Evolutionary conservation across 2,888 invertebrate genomes (phyloP).

Genomic region (Malthinus flaveolus): DNA sequence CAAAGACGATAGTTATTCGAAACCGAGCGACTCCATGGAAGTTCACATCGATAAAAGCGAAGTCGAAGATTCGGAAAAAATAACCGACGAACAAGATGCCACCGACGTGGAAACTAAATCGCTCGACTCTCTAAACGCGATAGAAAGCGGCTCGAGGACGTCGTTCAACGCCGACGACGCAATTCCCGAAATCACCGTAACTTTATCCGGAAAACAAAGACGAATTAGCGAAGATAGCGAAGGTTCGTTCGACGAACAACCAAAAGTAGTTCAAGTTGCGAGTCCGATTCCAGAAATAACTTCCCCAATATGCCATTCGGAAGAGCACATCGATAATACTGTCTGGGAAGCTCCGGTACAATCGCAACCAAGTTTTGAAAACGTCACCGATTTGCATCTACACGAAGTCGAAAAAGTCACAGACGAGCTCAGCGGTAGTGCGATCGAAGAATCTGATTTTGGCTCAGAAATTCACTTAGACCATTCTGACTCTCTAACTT

Average conservation of each 20-base stretch:
- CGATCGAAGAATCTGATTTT: conserved; percentile 50
- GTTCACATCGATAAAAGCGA: conserved; percentile 59
- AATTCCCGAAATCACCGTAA: conserved; percentile 54
- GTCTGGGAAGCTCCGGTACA: conserved; percentile 59
- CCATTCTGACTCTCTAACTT: conserved; percentile 48
- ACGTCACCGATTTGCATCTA: conserved; percentile 45
- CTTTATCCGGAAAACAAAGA: conserved; percentile 52
- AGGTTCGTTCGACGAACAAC: conserved; percentile 41
- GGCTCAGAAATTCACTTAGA: conserved; percentile 52
- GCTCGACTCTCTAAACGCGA: conserved; percentile 42
- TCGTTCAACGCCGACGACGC: conserved; percentile 39
- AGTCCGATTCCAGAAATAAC: conserved; percentile 26
- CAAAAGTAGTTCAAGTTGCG: conserved; percentile 7
- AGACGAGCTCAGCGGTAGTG: conserved; percentile 48
- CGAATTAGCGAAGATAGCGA: conserved; percentile 53
- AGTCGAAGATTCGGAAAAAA: conserved; percentile 56
- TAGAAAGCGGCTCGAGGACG: conserved; percentile 41
- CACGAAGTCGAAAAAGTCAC: conserved; percentile 44
- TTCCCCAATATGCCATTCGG: conserved; percentile 52
- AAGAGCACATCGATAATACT: conserved; percentile 57
- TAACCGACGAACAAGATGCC: conserved; percentile 53
- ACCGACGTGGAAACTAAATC: conserved; percentile 50
- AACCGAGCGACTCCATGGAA: conserved; percentile 55
- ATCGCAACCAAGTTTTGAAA: conserved; percentile 49
- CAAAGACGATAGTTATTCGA: conserved; percentile 41